Percentiles rank a stretch among this genome's conserved stretches.
phyloP scores from a whole-genome alignment of 2,888 invertebrate genomes.

The Thumatha senex region DNA sequence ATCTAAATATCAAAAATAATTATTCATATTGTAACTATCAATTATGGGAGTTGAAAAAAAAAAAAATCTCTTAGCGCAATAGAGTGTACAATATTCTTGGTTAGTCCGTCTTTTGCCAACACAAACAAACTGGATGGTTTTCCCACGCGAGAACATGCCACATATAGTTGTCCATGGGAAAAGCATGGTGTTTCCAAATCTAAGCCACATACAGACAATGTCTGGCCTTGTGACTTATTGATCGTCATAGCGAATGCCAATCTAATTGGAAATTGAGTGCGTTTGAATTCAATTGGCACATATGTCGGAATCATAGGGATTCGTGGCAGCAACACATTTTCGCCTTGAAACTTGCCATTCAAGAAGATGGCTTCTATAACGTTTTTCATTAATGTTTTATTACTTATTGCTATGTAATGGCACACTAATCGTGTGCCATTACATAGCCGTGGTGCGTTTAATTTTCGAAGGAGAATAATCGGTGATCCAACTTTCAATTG shows the following conservation, averaged over 20 bases:
- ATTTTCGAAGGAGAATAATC: too few relatives aligned
- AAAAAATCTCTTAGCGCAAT: slow-evolving; percentile 4
- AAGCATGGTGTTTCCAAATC: slow-evolving; percentile 41
- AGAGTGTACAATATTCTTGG: slow-evolving; percentile 36
- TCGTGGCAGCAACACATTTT: slow-evolving; percentile 57
- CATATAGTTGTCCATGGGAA: slow-evolving; percentile 53
- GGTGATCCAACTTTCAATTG: slow-evolving; percentile 31
- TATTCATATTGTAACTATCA: background rate
- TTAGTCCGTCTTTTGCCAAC: slow-evolving; percentile 33
- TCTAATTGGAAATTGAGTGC: background rate
- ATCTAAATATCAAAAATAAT: background rate
- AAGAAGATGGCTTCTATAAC: background rate
- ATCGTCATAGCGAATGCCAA: slow-evolving; percentile 1
- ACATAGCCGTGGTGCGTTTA: too few relatives aligned
- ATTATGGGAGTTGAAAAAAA: background rate
- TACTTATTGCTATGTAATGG: too few relatives aligned
- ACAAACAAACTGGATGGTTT: slow-evolving; percentile 37
- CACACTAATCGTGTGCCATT: too few relatives aligned
- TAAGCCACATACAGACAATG: background rate
- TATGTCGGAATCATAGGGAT: background rate
- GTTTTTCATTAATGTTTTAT: background rate
- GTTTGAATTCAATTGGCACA: background rate
- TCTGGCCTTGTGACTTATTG: slow-evolving; percentile 5
- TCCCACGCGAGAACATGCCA: slow-evolving; percentile 38
- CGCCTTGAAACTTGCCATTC: slow-evolving; percentile 1